Percentiles rank a stretch among this genome's conserved stretches.
Conservation (phyloP, 2,888 invertebrate species). For the Phyllotreta striolata region DNA sequence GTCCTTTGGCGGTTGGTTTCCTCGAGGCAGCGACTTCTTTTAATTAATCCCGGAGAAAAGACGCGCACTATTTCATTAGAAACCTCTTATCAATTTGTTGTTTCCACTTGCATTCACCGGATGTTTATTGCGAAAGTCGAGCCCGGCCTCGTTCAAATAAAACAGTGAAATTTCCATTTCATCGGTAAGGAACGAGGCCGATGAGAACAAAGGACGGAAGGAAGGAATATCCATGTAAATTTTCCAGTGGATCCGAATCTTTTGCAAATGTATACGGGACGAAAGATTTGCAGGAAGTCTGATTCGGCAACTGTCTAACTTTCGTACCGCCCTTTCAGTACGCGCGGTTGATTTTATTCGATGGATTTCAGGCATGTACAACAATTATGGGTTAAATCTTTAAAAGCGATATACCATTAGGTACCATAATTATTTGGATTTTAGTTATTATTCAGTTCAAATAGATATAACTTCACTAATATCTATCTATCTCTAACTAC, state of each 20-base stretch:
- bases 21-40: too few relatives aligned
- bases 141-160: conserved; percentile 5
- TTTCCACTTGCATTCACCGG: too few relatives aligned
- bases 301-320: conserved; percentile 8
- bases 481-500: too few relatives aligned
- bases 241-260: conserved; percentile 3
- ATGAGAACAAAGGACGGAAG: conserved; percentile 6
- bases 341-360: conserved; percentile 3
- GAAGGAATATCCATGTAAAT: conserved; percentile 17
- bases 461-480: too few relatives aligned
- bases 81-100: too few relatives aligned
- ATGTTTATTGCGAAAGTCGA: too few relatives aligned
- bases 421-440: too few relatives aligned
- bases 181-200: background rate
- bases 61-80: too few relatives aligned
- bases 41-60: too few relatives aligned
- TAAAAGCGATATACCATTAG: conserved; percentile 17
- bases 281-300: conserved; percentile 5
- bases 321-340: conserved; percentile 7
- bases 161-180: conserved; percentile 10
- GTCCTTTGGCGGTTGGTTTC: too few relatives aligned
- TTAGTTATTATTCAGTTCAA: too few relatives aligned
- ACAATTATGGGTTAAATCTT: conserved; percentile 16
- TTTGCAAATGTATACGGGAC: conserved; percentile 16
- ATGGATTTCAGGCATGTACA: conserved; percentile 1